phyloP scores from a whole-genome alignment of 2,113 vertebrate species.

The Perca schrenkii region DNA sequence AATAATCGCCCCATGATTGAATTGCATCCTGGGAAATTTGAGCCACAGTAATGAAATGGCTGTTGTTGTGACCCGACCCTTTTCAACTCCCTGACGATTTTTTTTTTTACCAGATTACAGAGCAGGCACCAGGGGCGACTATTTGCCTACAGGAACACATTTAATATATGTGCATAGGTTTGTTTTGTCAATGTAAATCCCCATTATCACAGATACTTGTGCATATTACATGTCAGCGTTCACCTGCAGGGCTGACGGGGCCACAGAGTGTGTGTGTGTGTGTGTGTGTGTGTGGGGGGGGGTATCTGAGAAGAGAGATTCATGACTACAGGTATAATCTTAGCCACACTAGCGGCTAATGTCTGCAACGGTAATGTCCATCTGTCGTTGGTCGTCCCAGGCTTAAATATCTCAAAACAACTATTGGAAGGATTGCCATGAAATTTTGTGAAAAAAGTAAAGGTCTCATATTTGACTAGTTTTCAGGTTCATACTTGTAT shows the following conservation, averaged over 20 bases:
- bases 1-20: constrained; percentile 82
- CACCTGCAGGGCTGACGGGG: constrained; percentile 59
- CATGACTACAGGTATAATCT: background rate
- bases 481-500: too few species aligned
- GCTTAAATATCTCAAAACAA: background rate
- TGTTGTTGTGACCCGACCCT: constrained; percentile 78
- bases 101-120: constrained; percentile 77
- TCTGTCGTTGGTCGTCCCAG: background rate
- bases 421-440: background rate
- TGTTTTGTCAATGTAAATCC: constrained; percentile 78
- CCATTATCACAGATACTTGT: constrained; percentile 69
- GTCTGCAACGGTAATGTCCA: background rate
- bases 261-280: too few species aligned
- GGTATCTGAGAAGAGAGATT: background rate
- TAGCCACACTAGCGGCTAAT: background rate
- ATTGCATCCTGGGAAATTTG: constrained; percentile 78
- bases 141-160: constrained; percentile 80
- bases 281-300: too few species aligned
- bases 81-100: constrained; percentile 63
- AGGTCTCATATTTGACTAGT: too few species aligned
- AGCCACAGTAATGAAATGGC: constrained; percentile 83
- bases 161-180: constrained; percentile 70
- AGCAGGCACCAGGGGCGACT: constrained; percentile 67
- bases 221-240: constrained; percentile 64
- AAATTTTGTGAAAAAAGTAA: too few species aligned